Evolutionary conservation across 2,797 vertebrate genomes (phyloP).

Genomic region (Notolabrus celidotus): DNA sequence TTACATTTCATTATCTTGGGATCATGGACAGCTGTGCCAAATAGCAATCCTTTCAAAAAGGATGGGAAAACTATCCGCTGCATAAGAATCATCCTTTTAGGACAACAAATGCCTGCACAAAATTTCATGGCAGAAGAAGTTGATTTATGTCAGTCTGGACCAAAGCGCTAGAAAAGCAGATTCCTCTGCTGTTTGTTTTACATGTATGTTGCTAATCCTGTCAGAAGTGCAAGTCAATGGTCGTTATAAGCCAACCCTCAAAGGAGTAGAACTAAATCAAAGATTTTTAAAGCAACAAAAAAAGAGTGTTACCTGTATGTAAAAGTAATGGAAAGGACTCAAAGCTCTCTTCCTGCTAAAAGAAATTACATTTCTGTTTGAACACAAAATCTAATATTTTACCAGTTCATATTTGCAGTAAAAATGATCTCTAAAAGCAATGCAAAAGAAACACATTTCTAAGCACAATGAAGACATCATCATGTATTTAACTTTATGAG

Average conservation of each 20-base stretch:
- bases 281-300: no score
- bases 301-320: no score
- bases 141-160: background rate
- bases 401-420: conserved; percentile 10
- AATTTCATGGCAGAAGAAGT: background rate
- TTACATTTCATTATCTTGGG: no score
- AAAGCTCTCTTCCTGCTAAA: no score
- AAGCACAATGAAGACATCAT: conserved; percentile 4
- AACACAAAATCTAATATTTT: background rate
- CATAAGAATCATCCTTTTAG: no score
- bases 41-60: no score
- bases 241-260: background rate
- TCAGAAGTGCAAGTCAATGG: no score
- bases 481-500: conserved; percentile 18
- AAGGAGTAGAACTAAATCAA: background rate
- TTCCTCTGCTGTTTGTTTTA: conserved; percentile 3
- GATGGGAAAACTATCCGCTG: no score
- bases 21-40: no score
- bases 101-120: no score
- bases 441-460: background rate
- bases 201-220: no score
- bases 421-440: background rate
- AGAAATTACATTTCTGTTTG: background rate
- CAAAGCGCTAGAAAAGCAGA: background rate
- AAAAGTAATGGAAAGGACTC: no score